These are phyloP conservation scores for Eubasilissa regina DNA, from an alignment of 1,140 invertebrate genomes.

Conservation along the genomic window DNA sequence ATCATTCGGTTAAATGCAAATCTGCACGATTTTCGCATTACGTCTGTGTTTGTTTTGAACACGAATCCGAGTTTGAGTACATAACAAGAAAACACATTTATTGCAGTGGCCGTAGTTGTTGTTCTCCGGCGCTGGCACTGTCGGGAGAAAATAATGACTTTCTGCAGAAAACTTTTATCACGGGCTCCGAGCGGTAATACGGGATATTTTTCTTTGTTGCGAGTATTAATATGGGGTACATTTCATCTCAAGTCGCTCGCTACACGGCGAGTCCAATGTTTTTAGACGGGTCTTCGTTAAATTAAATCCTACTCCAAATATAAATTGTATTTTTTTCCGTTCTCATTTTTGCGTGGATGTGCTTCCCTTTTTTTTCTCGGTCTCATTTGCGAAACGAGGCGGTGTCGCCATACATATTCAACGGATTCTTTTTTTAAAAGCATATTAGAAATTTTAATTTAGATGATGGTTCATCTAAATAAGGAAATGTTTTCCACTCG, in stretches of 20 bases:
- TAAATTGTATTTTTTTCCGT: not conserved
- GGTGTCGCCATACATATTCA: no score
- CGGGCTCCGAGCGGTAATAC: not conserved
- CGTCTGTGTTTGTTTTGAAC: constrained; percentile 25
- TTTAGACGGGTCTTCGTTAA: not conserved
- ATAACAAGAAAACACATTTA: constrained; percentile 24
- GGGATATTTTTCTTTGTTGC: constrained; percentile 12
- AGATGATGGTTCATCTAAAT: no score
- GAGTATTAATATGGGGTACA: not conserved
- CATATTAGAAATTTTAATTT: no score
- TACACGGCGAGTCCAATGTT: not conserved
- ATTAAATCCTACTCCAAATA: not conserved
- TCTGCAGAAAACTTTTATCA: not conserved
- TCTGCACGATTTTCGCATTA: constrained; percentile 33
- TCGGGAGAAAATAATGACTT: constrained; percentile 4
- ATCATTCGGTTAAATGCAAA: constrained; percentile 29
- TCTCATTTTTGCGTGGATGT: not conserved
- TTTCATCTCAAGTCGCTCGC: constrained; percentile 1
- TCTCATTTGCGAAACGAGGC: no score
- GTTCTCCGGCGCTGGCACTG: not conserved
- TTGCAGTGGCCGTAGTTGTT: not conserved
- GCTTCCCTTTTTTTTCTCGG: not conserved
- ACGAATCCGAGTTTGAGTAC: constrained; percentile 3
- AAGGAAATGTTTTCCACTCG: no score
- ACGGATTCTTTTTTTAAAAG: no score